Base-by-base conservation (phyloP, 2,113 vertebrate genomes). In the Chionis minor region DNA sequence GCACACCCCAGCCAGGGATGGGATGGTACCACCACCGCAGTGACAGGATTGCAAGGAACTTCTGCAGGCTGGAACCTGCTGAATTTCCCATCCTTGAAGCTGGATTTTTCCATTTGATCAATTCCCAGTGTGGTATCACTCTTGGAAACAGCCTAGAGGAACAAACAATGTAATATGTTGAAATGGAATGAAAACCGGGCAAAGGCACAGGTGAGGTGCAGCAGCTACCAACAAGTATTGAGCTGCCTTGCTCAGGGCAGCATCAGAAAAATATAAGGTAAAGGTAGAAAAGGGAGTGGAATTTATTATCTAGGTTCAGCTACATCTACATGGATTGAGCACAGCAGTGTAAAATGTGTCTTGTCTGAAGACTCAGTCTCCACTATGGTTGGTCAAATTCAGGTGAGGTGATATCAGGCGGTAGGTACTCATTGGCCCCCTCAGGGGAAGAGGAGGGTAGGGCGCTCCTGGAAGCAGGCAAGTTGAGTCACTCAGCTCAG, bases 321-420 rank as follows among this genome's bases (percentile, higher is more conserved):
- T 84, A 47, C 9, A 52, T 69, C 28, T 56, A 30, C 65, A 28
- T 12, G 11, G 69, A 82, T 78, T 20, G 26, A 92, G 83, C 67
- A 26, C 1, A 1, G 82, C 81, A 20, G 21, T 30, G 42, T n/a
- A 44, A 84, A 93, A 92, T 52, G 1, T 56, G 54, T n/a, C 58
- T 72, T 88, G 70, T 91, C 92, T 56, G 67, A 96, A 89, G 33
- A 82, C 23, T n/a, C 33, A 6, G 26, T 2, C 35, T 70, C 58
- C 0, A 0, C 30, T 4, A 72, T 0, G 95, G 97, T 97, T 98
- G 98, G 98, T 35, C 72, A 54, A 2, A 13, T 2, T 20, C 49
- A 8, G 70, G 54, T 98, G 89, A 96, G 97, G 95, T 44, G 89
- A 98, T 97, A 86, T 97, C 92, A 67, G 97, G 96, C 3, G 92